These are phyloP conservation scores for Epinephelus moara DNA, from an alignment of 2,113 vertebrate species.

Conservation along the genomic window DNA sequence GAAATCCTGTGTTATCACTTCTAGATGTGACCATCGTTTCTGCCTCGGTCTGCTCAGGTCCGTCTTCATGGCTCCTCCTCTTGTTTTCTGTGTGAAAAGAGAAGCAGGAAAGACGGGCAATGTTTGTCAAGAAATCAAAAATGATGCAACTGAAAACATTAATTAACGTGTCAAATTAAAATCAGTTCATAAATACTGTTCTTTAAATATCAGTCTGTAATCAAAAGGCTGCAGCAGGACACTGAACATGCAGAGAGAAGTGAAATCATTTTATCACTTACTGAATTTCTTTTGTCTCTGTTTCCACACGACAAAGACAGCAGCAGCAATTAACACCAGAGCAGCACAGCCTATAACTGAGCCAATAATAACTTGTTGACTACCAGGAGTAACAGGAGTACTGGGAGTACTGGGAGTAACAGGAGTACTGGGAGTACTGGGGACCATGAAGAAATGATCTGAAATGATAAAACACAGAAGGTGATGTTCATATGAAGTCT, in stretches of 20 bases:
- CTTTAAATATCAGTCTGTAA: no score
- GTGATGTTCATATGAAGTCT: background rate
- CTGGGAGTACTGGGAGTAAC: background rate
- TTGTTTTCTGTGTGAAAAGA: background rate
- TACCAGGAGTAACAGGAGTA: background rate
- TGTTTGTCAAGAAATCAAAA: background rate
- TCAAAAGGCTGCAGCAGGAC: background rate
- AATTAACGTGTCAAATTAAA: no score
- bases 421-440: no score
- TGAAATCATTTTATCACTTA: background rate
- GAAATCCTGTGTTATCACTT: background rate
- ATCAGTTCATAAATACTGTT: no score
- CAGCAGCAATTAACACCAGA: background rate
- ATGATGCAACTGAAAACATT: no score
- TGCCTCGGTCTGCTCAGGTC: background rate
- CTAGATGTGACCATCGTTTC: background rate
- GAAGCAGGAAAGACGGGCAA: background rate
- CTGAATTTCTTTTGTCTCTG: background rate
- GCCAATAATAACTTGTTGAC: background rate
- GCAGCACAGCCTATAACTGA: background rate
- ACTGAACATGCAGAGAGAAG: background rate
- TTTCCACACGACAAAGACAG: constrained; percentile 5
- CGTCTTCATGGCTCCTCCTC: background rate
- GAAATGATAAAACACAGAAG: background rate
- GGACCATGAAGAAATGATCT: background rate